Conservation (phyloP, 2,888 invertebrate genomes). For the Odontomyia ornata region DNA sequence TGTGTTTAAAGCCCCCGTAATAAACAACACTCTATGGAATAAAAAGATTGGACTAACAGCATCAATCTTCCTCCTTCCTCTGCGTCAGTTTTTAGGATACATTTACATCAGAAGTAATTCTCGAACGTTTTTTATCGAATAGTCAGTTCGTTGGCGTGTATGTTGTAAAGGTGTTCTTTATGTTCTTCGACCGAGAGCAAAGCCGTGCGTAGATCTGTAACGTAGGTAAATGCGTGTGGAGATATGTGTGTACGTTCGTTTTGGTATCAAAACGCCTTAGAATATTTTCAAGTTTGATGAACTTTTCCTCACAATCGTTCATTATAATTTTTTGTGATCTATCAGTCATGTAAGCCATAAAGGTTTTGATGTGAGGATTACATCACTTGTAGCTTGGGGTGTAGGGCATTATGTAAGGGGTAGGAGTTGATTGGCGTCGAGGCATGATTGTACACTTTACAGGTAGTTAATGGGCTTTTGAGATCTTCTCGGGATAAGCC, state of each 20-base stretch:
- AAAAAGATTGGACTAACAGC: constrained; percentile 24
- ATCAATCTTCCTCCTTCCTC: constrained; percentile 8
- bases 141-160: background rate
- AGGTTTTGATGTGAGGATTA: background rate
- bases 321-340: background rate
- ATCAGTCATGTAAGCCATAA: too few relatives aligned
- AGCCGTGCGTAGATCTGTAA: background rate
- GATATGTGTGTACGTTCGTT: background rate
- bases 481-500: too few relatives aligned
- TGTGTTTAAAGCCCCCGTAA: background rate
- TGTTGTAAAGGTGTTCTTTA: background rate
- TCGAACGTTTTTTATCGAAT: background rate
- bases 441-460: too few relatives aligned
- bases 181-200: background rate
- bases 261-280: background rate
- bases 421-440: too few relatives aligned
- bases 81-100: background rate
- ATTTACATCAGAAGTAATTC: background rate
- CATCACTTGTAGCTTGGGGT: background rate
- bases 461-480: too few relatives aligned
- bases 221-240: background rate
- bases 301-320: background rate
- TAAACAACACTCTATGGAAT: background rate
- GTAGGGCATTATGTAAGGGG: background rate
- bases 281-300: background rate